Base-by-base conservation (phyloP, 2,888 invertebrate species). In the Liopterus haemorrhoidalis region DNA sequence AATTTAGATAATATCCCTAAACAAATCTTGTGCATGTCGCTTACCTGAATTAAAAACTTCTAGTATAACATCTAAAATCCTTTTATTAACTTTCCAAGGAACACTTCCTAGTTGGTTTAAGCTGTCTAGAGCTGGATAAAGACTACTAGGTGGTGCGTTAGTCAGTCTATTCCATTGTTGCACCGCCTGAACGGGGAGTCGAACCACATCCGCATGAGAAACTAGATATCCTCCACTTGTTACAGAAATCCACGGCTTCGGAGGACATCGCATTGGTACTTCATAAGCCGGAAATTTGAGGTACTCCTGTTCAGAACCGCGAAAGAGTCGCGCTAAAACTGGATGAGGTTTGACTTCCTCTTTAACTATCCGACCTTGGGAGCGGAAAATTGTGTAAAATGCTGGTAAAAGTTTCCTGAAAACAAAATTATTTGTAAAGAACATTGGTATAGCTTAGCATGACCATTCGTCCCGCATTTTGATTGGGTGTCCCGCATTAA, bases 81-180 rank as follows among this genome's bases (percentile, higher is more conserved):
- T 73, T 42, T 77, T 73, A 65, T 99, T 97, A 33, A 99, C 83
- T 56, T 71, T 78, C 99, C 99, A 99, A 0, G 97, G 93, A 46
- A 92, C 81, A 38, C 87, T 79, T 1, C 85, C 83, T n/a, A 97
- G 74, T 62, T 92, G 87, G 72, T 97, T 99, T 24, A 99, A 73
- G 15, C 91, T 82, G 70, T 99, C 97, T 37, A 93, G 71, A 2
- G 85, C 78, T 0, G 96, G 92, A 66, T 85, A 84, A 19, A 94
- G 65, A 54, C 82, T 70, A 16, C 74, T 70, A 0, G 71, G 61
- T 2, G 78, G 74, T 1, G 76, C 69, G 12, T 74, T 70, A 25
- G 74, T 68, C 40, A 91, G 66, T 3, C 78, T 70, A 14, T 77
- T 70, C 71, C 73, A 74, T 61, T 88, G 86, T 46, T 75, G 76